Evolutionary conservation across 2,113 vertebrate species (phyloP).

Genomic region (Eira barbara): DNA sequence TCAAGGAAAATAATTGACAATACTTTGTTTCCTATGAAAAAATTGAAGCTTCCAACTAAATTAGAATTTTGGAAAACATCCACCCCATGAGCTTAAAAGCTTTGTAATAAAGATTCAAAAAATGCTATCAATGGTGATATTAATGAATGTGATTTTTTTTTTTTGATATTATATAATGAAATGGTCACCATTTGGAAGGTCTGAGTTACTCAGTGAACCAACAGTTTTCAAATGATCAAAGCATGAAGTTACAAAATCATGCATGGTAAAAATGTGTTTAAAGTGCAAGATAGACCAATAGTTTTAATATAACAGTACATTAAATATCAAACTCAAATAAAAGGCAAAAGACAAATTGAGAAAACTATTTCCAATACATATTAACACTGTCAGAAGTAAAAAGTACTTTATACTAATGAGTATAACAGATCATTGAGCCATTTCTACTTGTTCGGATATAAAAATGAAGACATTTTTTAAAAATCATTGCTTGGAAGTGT

Average conservation of each 20-base stretch:
- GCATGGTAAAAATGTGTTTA: neutral
- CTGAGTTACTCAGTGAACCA: constrained; percentile 9
- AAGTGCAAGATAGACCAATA: neutral
- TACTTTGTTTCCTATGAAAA: constrained; percentile 5
- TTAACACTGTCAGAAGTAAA: neutral
- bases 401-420: neutral
- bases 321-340: constrained; percentile 9
- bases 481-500: neutral
- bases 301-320: neutral
- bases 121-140: neutral
- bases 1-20: neutral
- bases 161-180: neutral
- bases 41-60: neutral
- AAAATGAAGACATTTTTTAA: neutral
- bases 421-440: neutral
- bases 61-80: neutral
- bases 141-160: neutral
- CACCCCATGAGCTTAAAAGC: neutral
- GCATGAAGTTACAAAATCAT: neutral
- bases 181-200: neutral
- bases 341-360: constrained; percentile 14
- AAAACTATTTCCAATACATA: neutral
- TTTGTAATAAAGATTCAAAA: neutral
- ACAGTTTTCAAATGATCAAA: constrained; percentile 27
- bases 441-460: neutral